phyloP scores from a whole-genome alignment of 2,113 vertebrate genomes.

The Lanius ludovicianus region DNA sequence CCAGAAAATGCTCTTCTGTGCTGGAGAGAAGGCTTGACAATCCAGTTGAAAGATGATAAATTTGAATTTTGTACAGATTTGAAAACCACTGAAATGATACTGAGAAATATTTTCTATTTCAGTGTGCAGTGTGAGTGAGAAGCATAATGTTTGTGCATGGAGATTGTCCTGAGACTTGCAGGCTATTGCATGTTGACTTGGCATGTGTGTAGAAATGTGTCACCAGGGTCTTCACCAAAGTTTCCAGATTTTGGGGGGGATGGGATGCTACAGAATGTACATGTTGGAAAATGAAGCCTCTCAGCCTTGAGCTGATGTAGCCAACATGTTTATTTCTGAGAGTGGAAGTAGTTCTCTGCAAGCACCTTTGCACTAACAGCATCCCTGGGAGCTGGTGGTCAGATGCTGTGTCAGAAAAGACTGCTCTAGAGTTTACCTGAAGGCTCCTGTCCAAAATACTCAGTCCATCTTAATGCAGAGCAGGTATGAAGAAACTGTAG shows the following conservation, averaged over 20 bases:
- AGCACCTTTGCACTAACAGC: background rate
- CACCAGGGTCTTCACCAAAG: background rate
- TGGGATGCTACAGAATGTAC: background rate
- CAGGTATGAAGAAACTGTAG: background rate
- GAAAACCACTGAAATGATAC: background rate
- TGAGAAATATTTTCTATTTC: background rate
- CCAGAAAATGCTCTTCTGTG: background rate
- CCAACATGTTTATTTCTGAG: background rate
- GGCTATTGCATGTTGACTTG: background rate
- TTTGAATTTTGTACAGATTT: background rate
- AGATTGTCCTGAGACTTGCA: background rate
- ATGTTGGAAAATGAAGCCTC: background rate
- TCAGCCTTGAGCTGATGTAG: background rate
- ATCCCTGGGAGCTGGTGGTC: background rate
- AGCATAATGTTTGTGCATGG: background rate
- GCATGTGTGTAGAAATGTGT: background rate
- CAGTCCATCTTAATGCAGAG: background rate
- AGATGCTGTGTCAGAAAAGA: background rate
- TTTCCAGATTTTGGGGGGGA: background rate
- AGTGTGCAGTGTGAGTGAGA: background rate
- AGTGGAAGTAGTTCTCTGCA: background rate
- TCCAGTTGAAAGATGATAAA: rapidly evolving
- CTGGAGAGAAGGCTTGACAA: background rate
- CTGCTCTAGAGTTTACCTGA: background rate
- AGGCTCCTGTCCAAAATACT: background rate